Percentiles rank a stretch among this genome's conserved stretches.
Conservation (phyloP, 2,113 vertebrate genomes). For the Thunnus thynnus region DNA sequence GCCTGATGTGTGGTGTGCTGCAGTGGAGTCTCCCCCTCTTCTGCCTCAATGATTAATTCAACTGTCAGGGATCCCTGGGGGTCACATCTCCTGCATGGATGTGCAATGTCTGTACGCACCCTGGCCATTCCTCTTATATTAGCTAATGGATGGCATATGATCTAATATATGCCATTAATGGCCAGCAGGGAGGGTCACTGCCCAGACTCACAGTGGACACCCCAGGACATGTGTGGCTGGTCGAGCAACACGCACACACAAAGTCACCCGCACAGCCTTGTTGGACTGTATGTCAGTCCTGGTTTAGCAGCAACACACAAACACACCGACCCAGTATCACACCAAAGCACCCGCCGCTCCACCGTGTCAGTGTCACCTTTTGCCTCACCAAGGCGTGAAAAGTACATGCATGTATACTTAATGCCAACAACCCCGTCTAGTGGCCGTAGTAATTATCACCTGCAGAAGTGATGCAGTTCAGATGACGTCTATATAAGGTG, state of each 20-base stretch:
- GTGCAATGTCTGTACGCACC: slow-evolving; percentile 77
- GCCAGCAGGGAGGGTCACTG: slow-evolving; percentile 22
- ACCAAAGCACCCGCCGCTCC: no score
- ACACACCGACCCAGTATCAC: neutral
- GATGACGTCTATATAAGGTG: no score
- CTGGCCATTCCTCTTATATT: slow-evolving; percentile 74
- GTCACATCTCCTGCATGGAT: slow-evolving; percentile 80
- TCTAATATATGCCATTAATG: slow-evolving; percentile 80
- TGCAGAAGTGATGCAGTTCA: no score
- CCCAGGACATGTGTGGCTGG: neutral
- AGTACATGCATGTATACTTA: no score
- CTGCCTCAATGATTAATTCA: slow-evolving; percentile 78
- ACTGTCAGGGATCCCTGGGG: slow-evolving; percentile 59
- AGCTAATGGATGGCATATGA: slow-evolving; percentile 81
- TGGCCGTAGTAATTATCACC: no score
- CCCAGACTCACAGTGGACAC: slow-evolving; percentile 22
- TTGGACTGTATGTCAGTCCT: neutral
- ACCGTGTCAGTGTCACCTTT: no score
- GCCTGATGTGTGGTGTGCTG: slow-evolving; percentile 7
- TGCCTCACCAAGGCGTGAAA: no score
- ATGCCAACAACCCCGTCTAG: no score
- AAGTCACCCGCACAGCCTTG: neutral
- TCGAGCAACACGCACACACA: slow-evolving; percentile 9
- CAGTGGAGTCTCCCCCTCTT: slow-evolving; percentile 1
- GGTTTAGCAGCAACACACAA: neutral